A percentile compares a stretch with the other conserved stretches of the same genome.
These are phyloP conservation scores for Mesitornis unicolor DNA, from an alignment of 2,113 vertebrate species.

Conservation along the genomic window DNA sequence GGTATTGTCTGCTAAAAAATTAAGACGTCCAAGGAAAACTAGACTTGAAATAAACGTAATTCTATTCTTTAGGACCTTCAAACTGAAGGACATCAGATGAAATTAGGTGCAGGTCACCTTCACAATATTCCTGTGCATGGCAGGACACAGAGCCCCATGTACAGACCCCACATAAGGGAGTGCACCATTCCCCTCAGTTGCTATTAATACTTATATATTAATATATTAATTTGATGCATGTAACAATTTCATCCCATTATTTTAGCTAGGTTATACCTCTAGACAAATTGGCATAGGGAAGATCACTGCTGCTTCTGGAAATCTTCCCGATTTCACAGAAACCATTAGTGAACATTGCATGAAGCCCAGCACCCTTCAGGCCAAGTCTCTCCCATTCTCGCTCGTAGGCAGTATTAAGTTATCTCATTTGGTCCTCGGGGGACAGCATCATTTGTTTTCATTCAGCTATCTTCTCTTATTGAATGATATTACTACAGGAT, in stretches of 20 bases:
- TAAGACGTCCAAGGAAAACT: not conserved
- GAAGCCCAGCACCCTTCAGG: not conserved
- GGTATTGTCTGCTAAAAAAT: not conserved
- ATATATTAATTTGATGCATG: not conserved
- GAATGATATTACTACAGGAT: not conserved
- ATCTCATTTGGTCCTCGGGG: not conserved
- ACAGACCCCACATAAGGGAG: accelerated
- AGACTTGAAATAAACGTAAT: not conserved
- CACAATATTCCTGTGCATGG: not conserved
- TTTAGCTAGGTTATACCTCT: not conserved
- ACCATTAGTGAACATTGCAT: not conserved
- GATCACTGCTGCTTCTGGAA: not conserved
- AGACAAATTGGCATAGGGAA: not conserved
- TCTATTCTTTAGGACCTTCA: not conserved
- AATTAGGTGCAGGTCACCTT: not conserved
- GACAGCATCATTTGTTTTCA: not conserved
- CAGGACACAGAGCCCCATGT: not conserved
- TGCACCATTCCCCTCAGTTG: not conserved
- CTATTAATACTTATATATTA: not conserved
- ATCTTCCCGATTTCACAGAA: not conserved
- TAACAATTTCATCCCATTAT: not conserved
- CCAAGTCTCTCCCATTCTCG: not conserved
- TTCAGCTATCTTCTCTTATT: not conserved
- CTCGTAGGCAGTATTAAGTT: not conserved
- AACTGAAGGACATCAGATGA: not conserved